phyloP scores from a whole-genome alignment of 2,113 vertebrate genomes.

The Theristicus caerulescens region DNA sequence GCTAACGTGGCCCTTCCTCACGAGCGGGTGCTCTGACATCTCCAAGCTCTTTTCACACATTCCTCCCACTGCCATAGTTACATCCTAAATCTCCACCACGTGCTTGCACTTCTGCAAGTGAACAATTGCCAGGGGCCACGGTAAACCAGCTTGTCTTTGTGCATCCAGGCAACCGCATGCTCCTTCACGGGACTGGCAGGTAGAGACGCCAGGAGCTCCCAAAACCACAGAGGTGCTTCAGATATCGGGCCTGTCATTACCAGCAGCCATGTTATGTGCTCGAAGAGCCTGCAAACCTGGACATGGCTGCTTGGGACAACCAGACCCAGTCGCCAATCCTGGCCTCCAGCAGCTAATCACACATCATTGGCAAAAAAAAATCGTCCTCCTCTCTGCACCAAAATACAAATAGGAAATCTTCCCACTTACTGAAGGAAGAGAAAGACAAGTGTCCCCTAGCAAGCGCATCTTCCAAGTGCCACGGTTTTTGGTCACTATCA shows the following conservation, averaged over 20 bases:
- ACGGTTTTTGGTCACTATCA: neutral
- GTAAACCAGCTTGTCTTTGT: neutral
- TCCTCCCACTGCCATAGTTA: slow-evolving; percentile 6
- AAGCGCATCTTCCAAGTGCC: neutral
- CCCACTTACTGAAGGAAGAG: neutral
- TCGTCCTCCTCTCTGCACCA: neutral
- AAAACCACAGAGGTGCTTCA: neutral
- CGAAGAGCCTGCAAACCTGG: neutral
- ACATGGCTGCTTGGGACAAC: neutral
- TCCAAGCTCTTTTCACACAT: slow-evolving; percentile 48
- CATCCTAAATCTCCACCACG: neutral
- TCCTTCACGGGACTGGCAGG: neutral
- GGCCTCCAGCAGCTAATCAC: neutral
- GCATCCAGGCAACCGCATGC: neutral
- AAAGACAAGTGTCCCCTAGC: neutral
- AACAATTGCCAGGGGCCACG: neutral
- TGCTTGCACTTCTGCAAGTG: neutral
- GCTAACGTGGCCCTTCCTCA: slow-evolving; percentile 37
- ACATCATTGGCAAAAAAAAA: neutral
- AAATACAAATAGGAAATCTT: neutral
- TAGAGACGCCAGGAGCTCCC: neutral
- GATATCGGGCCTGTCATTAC: neutral
- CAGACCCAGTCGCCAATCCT: neutral
- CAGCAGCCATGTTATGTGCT: accelerated
- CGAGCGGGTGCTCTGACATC: slow-evolving; percentile 50